Conservation (phyloP, 2,888 invertebrate genomes). For the Cistogaster globosa region DNA sequence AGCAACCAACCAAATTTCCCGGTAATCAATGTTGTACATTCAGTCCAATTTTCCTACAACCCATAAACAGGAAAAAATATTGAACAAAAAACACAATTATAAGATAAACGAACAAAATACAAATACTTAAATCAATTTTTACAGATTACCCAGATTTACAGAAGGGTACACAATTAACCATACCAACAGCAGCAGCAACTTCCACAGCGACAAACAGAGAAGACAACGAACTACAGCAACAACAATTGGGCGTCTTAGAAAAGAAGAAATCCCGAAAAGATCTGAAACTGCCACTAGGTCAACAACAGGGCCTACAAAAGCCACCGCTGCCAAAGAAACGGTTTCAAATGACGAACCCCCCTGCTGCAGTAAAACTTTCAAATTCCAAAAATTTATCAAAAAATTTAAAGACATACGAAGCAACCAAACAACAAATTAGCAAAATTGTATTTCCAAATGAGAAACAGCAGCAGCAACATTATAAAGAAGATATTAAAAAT, state of each 20-base stretch:
- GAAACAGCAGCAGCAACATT: slow-evolving; percentile 6
- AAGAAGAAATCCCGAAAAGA: slow-evolving; percentile 62
- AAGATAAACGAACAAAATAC: slow-evolving; percentile 47
- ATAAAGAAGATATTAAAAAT: slow-evolving; percentile 7
- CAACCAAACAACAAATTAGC: neutral
- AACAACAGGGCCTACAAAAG: slow-evolving; percentile 52
- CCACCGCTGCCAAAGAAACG: slow-evolving; percentile 63
- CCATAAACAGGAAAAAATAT: slow-evolving; percentile 44
- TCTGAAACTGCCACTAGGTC: slow-evolving; percentile 51
- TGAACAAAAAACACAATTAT: slow-evolving; percentile 27
- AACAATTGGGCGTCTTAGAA: slow-evolving; percentile 16
- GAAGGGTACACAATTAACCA: slow-evolving; percentile 80
- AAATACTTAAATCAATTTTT: slow-evolving; percentile 76
- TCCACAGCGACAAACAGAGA: slow-evolving; percentile 32
- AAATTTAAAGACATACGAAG: slow-evolving; percentile 19
- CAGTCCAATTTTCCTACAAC: slow-evolving; percentile 43
- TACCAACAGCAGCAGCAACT: slow-evolving; percentile 56
- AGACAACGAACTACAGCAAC: slow-evolving; percentile 32
- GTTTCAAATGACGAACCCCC: slow-evolving; percentile 33
- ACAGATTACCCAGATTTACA: slow-evolving; percentile 83
- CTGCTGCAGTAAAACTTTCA: slow-evolving; percentile 17
- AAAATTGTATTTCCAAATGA: neutral
- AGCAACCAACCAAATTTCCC: slow-evolving; percentile 43
- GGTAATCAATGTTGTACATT: slow-evolving; percentile 68
- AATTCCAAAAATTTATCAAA: slow-evolving; percentile 30